Evolutionary conservation across 2,888 invertebrate species (phyloP), one percentile per base, ranked within the genome.

Genomic region (Helleia helle): DNA sequence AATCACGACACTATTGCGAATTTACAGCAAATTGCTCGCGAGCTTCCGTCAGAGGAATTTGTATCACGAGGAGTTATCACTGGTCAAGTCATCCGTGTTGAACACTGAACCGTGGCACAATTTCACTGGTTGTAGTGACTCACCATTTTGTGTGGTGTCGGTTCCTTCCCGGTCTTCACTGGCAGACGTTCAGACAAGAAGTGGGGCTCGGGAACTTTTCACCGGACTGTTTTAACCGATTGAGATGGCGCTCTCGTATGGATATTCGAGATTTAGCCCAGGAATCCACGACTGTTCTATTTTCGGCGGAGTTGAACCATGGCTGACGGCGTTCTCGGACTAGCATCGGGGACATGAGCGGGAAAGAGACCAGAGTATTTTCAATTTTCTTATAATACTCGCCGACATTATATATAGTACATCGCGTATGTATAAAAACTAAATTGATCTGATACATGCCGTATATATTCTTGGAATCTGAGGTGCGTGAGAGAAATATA

Each of bases 171-270:
- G 87, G 84, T 88, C 90, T 89, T 89, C 88, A 88, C 89, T 88
- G 89, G 89, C 88, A 88, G 89, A 87, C 88, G 89, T 81, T 87
- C 88, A 86, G 88, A 90, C 89, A 89, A 91, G 90, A 90, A 91
- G 90, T 91, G 91, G 90, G 88, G 88, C 88, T 87, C 85, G 76
- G 86, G 84, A 86, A 84, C 86, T 86, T 87, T 87, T 86, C 81
- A 86, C 85, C 80, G 84, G 83, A 87, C 87, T 87, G 89, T 90
- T 91, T 91, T 90, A 91, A 90, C 89, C 86, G 86, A 71, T 85
- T 87, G 83, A 90, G 91, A 90, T 89, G 91, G 90, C 91, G 90
- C 89, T 86, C 79, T 65, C 67, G 75, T 81, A 81, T 81, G 80
- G 87, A 86, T 85, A 88, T 86, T 85, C 87, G 87, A 87, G 87